A percentile compares a stretch with the other conserved stretches of the same genome.
Evolutionary conservation across 2,113 vertebrate genomes (phyloP).

Genomic region (Gymnorhina tibicen): DNA sequence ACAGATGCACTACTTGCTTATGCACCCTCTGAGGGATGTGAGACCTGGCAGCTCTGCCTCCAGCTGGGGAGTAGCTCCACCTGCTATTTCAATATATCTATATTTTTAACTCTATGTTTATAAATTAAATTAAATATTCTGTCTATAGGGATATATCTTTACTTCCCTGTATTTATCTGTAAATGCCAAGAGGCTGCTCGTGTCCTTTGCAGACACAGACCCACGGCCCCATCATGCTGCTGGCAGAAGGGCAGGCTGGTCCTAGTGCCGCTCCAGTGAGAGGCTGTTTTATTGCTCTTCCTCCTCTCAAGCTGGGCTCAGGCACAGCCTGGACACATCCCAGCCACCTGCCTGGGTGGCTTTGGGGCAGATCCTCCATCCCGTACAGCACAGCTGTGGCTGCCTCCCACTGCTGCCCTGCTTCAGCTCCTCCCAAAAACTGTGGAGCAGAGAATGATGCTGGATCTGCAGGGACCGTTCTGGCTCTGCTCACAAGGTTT

Average conservation of each 20-base stretch:
- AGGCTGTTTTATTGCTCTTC: neutral
- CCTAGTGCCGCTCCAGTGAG: neutral
- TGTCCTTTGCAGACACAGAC: neutral
- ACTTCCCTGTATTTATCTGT: neutral
- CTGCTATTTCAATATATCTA: neutral
- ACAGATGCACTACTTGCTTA: neutral
- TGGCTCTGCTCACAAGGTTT: neutral
- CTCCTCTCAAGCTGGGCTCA: neutral
- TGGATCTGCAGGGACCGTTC: neutral
- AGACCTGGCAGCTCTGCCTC: neutral
- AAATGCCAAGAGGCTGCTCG: neutral
- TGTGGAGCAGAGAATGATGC: neutral
- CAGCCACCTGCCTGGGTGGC: neutral
- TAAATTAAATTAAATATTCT: neutral
- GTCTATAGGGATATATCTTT: neutral
- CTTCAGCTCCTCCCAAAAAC: neutral
- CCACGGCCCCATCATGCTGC: neutral
- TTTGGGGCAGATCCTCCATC: neutral
- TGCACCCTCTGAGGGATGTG: neutral
- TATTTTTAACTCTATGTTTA: neutral
- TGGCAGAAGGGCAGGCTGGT: neutral
- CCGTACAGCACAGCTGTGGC: neutral
- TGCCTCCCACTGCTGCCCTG: neutral
- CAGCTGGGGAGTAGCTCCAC: neutral
- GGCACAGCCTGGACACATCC: neutral